phyloP scores from a whole-genome alignment of 2,797 vertebrate species.

The Diceros bicornis region DNA sequence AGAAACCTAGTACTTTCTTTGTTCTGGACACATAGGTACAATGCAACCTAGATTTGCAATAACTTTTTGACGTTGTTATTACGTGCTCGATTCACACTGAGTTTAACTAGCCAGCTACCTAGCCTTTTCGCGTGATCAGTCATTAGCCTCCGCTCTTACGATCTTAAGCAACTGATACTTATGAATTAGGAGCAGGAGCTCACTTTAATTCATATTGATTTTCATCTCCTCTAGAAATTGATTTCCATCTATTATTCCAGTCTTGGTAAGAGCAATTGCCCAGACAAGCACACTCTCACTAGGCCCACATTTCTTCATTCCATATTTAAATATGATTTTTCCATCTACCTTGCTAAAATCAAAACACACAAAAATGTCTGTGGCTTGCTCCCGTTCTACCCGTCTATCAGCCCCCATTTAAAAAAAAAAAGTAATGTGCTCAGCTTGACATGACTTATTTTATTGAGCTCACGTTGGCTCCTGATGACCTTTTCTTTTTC shows the following conservation, averaged over 20 bases:
- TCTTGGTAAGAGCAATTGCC: constrained; percentile 50
- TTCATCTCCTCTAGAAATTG: constrained; percentile 68
- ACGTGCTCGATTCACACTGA: neutral
- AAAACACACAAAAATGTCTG: constrained; percentile 29
- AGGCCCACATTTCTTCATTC: constrained; percentile 35
- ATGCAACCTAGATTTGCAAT: neutral
- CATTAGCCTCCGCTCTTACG: neutral
- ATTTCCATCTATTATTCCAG: constrained; percentile 67
- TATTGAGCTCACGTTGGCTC: neutral
- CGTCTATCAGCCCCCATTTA: neutral
- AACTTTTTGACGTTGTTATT: neutral
- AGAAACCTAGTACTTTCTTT: neutral
- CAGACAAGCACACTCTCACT: neutral
- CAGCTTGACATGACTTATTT: constrained; percentile 35
- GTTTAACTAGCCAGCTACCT: neutral
- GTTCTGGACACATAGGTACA: neutral
- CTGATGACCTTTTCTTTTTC: neutral
- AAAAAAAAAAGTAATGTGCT: neutral
- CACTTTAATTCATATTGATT: constrained; percentile 73
- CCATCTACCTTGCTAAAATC: constrained; percentile 4
- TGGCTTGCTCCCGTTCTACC: neutral
- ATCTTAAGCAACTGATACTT: constrained; percentile 36
- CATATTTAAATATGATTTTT: constrained; percentile 39
- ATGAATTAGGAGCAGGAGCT: constrained; percentile 49
- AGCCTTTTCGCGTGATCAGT: neutral